A percentile compares a stretch with the other conserved stretches of the same genome.
Evolutionary conservation across 2,797 vertebrate species (phyloP).

Genomic region (Pterois miles): DNA sequence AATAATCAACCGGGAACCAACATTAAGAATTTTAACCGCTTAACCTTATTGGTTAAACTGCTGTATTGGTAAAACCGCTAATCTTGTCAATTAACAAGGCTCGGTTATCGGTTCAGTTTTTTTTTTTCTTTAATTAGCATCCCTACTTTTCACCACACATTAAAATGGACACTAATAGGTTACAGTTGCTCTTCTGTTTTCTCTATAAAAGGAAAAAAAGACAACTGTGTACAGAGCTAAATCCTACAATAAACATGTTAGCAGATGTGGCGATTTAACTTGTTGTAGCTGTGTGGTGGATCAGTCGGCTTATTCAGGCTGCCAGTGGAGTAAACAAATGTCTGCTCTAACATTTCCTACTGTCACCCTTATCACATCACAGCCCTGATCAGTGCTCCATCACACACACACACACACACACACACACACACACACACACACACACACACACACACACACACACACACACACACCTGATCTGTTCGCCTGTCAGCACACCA

Average conservation of each 20-base stretch:
- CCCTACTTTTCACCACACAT: no score
- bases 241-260: slow-evolving; percentile 52
- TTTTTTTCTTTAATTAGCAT: no score
- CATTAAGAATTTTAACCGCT: no score
- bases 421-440: slow-evolving; percentile 6
- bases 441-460: slow-evolving; percentile 7
- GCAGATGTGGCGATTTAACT: slow-evolving; percentile 41
- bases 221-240: slow-evolving; percentile 29
- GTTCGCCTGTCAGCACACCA: slow-evolving; percentile 78
- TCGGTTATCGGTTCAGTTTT: no score
- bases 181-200: slow-evolving; percentile 41
- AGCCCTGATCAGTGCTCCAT: slow-evolving; percentile 24
- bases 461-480: slow-evolving; percentile 49
- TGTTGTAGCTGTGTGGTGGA: slow-evolving; percentile 14
- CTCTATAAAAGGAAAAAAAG: slow-evolving; percentile 5
- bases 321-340: slow-evolving; percentile 42
- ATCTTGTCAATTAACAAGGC: no score
- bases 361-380: slow-evolving; percentile 38
- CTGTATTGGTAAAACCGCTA: no score
- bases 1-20: no score
- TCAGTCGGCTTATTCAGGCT: slow-evolving; percentile 8
- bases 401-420: slow-evolving; percentile 5
- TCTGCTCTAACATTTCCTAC: slow-evolving; percentile 46
- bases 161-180: slow-evolving; percentile 20
- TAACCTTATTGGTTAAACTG: no score